Evolutionary conservation across 64 coral and sea anemone species (phyloP).

Genomic region (Actinia tenebrosa): DNA sequence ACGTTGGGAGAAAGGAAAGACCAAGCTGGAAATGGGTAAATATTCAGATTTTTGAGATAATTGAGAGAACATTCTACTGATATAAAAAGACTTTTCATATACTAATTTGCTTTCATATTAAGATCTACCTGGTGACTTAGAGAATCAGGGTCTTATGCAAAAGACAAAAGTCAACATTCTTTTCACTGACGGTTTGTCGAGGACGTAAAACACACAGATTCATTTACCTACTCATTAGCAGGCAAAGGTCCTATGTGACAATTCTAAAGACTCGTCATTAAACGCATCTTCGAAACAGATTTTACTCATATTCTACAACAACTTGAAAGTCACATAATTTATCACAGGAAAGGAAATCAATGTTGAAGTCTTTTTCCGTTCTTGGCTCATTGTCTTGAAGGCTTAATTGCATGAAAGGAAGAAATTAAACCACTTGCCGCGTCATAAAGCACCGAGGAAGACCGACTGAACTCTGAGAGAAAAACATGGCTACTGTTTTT

Average conservation of each 20-base stretch:
- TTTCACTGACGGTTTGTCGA: background rate
- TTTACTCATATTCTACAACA: background rate
- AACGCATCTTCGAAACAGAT: background rate
- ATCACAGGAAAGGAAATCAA: background rate
- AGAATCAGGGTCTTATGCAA: background rate
- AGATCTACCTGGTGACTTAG: background rate
- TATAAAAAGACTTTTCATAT: too few species aligned
- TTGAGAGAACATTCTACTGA: background rate
- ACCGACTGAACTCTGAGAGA: background rate
- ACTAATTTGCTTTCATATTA: background rate
- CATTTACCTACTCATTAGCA: background rate
- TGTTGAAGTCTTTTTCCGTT: background rate
- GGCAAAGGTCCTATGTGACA: background rate
- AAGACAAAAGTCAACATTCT: background rate
- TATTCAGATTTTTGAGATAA: background rate
- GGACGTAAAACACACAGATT: background rate
- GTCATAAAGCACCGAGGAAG: background rate
- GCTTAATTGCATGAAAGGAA: background rate
- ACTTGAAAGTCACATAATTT: background rate
- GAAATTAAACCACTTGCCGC: background rate
- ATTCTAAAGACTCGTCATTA: background rate
- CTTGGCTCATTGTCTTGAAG: background rate
- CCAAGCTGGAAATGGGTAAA: background rate
- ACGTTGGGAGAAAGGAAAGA: background rate
- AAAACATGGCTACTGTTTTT: background rate